Conservation (phyloP, 1,140 invertebrate species). For the Manduca sexta region DNA sequence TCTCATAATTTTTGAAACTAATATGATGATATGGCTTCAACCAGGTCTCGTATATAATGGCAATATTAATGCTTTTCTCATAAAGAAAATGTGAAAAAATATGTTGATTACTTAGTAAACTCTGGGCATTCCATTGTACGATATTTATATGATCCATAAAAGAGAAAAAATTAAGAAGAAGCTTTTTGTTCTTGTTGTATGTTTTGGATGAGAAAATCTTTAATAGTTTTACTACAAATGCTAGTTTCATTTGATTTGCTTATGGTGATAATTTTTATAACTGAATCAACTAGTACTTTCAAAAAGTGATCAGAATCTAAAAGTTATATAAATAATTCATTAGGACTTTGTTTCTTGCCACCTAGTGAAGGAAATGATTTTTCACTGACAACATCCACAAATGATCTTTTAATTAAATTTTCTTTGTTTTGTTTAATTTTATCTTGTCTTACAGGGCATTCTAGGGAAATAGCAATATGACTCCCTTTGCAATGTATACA, state of each 20-base stretch:
- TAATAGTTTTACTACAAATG: too few relatives aligned
- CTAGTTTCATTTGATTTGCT: not conserved
- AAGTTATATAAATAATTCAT: not conserved
- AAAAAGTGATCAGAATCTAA: too few relatives aligned
- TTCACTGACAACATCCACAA: too few relatives aligned
- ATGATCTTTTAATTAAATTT: constrained; percentile 5
- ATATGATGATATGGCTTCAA: constrained; percentile 7
- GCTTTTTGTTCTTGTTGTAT: not conserved
- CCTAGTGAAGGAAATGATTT: constrained; percentile 2
- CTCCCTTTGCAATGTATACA: too few relatives aligned
- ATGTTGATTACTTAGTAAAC: constrained; percentile 10
- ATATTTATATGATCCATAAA: not conserved
- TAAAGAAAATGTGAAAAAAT: constrained; percentile 11
- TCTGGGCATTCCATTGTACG: constrained; percentile 12
- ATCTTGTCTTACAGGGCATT: too few relatives aligned
- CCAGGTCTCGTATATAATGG: constrained; percentile 16
- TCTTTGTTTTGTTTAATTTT: constrained; percentile 13
- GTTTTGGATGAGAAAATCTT: not conserved
- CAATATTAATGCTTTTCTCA: constrained; percentile 12
- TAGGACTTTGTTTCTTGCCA: not conserved
- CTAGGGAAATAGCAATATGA: too few relatives aligned
- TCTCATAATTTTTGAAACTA: constrained; percentile 10
- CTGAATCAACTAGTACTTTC: not conserved
- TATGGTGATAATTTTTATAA: constrained; percentile 1
- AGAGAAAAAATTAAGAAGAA: not conserved